Percentiles rank a stretch among this genome's conserved stretches.
Conservation (phyloP, 2,113 vertebrate genomes). For the Tiliqua scincoides region DNA sequence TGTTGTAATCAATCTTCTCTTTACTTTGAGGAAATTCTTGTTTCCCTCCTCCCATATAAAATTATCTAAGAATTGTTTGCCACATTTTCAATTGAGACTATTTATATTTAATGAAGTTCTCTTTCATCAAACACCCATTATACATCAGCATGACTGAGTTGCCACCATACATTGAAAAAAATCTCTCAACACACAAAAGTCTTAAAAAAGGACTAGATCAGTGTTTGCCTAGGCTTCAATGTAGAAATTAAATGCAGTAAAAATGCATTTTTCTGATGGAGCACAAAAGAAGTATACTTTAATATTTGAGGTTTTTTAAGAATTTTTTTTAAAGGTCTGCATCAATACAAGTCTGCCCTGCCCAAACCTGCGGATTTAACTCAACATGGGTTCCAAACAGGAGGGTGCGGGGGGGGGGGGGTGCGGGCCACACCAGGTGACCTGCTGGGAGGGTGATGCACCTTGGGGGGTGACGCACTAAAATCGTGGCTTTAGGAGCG, state of each 20-base stretch:
- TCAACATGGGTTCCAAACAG: too few relatives aligned
- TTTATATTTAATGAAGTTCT: constrained; percentile 42
- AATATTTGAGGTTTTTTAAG: background rate
- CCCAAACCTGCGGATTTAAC: too few relatives aligned
- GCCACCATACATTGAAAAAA: constrained; percentile 36
- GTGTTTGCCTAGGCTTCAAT: constrained; percentile 19
- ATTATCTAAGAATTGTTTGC: too few relatives aligned
- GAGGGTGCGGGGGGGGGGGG: too few relatives aligned
- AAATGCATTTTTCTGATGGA: constrained; percentile 20
- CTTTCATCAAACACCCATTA: background rate
- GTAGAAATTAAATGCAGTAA: constrained; percentile 30
- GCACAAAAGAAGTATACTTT: background rate
- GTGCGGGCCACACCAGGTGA: too few relatives aligned
- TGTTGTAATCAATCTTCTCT: too few relatives aligned
- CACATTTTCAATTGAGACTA: background rate
- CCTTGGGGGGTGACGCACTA: too few relatives aligned
- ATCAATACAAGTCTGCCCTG: too few relatives aligned
- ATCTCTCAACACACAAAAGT: constrained; percentile 14
- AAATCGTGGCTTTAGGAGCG: too few relatives aligned
- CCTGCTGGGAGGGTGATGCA: too few relatives aligned
- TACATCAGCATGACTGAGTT: background rate
- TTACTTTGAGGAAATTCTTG: too few relatives aligned
- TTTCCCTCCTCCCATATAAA: too few relatives aligned
- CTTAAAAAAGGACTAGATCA: constrained; percentile 39
- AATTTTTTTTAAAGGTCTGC: background rate